Base-by-base conservation (phyloP, 1,140 invertebrate species). In the Aphaenogaster ashmeadi region DNA sequence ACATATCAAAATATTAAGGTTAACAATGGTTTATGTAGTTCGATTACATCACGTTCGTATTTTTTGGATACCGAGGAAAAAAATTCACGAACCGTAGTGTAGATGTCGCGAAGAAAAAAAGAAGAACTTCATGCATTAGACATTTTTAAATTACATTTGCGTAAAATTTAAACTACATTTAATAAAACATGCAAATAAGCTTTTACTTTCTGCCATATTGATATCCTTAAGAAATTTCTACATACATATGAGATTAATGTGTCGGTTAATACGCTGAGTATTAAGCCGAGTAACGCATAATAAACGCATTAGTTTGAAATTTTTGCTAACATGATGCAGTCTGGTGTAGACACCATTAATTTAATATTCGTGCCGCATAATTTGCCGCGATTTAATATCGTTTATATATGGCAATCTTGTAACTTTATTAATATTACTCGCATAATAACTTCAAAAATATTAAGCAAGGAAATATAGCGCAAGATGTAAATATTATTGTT, bases 221-320 rank as follows among this genome's bases (percentile, higher is more conserved):
- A 74, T 84, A 84, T 84, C 62, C 41, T 60, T 58, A 74, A 38
- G 13, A 27, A 38, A 41, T 8, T 21, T 11, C 4, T 62, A 50
- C 44, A 75, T 75, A 75, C 21, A 47, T 60, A 60, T 47, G 13
- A 56, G 13, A n/a, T 11, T 36, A 18, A 69, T 60, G 33, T 47
- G 80, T 74, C 54, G 13, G 67, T 84, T 84, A 84, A 62, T 84
- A 75, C 38, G 41, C 69, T 60, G 69, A 27, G 27, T 27, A 27
- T 27, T 27, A 41, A 74, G 80, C 56, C 44, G 8, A 84, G 69
- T 74, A 62, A 62, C 80, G 69, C 69, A 84, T 84, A 84, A 84
- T 84, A 84, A 84, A 84, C 80, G 80, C 80, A 84, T 84, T 74
- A 84, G 80, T 84, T 84, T 60, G 69, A 21, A 83, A 84, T 84